Conservation (phyloP, 2,113 vertebrate genomes). For the Aythya baeri region DNA sequence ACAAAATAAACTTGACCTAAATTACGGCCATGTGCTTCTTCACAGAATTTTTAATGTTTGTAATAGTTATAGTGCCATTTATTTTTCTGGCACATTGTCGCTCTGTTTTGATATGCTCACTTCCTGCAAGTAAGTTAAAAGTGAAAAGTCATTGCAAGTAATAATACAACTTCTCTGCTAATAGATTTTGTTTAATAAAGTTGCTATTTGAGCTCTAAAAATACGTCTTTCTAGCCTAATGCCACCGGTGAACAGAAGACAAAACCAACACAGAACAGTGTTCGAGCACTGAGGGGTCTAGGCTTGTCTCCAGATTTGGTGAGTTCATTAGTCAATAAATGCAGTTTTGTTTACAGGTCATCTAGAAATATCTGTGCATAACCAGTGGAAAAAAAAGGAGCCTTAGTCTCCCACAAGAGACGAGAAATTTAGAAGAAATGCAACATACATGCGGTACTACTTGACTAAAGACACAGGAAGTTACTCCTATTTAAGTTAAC, state of each 20-base stretch:
- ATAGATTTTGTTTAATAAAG: background rate
- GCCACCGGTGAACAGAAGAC: constrained; percentile 84
- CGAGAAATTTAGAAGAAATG: background rate
- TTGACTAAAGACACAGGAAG: background rate
- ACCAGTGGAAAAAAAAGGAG: background rate
- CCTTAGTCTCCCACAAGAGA: background rate
- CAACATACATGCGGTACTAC: background rate
- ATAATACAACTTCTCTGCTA: background rate
- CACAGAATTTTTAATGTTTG: background rate
- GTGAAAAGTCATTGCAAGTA: too few species aligned
- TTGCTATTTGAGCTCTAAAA: constrained; percentile 6
- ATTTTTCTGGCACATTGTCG: background rate
- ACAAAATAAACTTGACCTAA: background rate
- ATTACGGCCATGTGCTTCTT: background rate
- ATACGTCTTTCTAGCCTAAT: constrained; percentile 75
- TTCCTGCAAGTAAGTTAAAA: background rate
- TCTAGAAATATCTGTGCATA: background rate
- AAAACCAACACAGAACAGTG: constrained; percentile 85
- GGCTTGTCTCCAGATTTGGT: constrained; percentile 85
- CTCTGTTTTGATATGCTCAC: background rate
- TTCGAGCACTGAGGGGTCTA: constrained; percentile 79
- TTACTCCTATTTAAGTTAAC: background rate
- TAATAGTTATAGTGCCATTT: background rate
- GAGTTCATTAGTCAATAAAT: constrained; percentile 38
- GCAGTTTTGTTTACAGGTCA: background rate